Conservation (phyloP, 1,140 invertebrate genomes). For the Stegodyphus dumicola region DNA sequence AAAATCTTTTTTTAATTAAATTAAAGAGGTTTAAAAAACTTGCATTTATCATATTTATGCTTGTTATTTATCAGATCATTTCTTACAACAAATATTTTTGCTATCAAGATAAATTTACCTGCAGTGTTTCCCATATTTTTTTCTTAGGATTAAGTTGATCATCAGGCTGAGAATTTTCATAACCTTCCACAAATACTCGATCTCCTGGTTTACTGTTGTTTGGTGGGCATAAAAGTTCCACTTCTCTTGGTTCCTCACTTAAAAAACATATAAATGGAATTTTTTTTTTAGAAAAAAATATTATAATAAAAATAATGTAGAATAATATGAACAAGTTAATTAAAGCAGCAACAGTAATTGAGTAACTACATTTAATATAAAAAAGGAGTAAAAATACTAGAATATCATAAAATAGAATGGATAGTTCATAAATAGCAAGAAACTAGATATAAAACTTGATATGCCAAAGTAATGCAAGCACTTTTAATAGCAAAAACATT, state of each 20-base stretch:
- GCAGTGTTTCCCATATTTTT: conserved; percentile 95
- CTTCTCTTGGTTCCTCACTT: conserved; percentile 73
- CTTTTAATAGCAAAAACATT: too few species aligned
- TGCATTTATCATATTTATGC: too few species aligned
- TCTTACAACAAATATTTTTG: too few species aligned
- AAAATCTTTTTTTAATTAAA: too few species aligned
- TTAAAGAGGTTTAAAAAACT: too few species aligned
- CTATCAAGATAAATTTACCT: conserved; percentile 68
- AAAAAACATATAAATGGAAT: conserved; percentile 23
- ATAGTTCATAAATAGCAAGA: not conserved
- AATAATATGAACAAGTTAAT: too few species aligned
- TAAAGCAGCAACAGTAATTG: not conserved
- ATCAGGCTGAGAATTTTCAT: conserved; percentile 74
- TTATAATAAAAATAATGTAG: too few species aligned
- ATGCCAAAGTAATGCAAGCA: too few species aligned
- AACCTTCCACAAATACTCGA: conserved; percentile 82
- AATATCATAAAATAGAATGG: not conserved
- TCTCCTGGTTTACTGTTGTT: conserved; percentile 81
- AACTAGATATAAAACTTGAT: not conserved
- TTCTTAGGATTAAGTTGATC: conserved; percentile 95
- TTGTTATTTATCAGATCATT: too few species aligned
- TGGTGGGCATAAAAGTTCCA: conserved; percentile 86
- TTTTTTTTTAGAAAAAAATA: not conserved
- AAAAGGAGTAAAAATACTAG: not conserved
- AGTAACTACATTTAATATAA: not conserved